Conservation (phyloP, 1,140 invertebrate genomes). For the Metopolophium dirhodum region DNA sequence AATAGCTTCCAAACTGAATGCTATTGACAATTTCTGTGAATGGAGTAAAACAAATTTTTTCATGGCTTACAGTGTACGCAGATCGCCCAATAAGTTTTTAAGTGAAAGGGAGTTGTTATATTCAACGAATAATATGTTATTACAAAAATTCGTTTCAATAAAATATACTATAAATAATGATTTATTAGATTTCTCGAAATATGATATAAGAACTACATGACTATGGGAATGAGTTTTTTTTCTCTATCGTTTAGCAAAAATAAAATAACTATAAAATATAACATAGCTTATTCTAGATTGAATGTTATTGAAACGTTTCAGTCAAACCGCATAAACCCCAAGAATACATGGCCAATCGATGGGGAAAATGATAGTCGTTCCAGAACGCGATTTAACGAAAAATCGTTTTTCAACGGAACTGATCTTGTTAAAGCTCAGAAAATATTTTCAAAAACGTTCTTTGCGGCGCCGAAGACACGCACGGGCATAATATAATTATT, state of each 20-base stretch:
- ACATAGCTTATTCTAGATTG: neutral
- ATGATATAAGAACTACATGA: neutral
- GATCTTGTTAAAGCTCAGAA: neutral
- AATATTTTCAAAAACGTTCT: neutral
- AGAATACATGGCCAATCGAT: neutral
- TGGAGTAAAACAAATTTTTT: neutral
- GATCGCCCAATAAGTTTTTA: neutral
- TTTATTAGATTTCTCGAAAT: neutral
- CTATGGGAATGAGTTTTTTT: neutral
- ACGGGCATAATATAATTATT: no score
- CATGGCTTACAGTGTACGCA: neutral
- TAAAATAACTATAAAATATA: neutral
- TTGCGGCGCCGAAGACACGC: no score
- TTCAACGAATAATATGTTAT: neutral
- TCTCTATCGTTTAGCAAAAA: neutral
- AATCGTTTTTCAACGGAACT: neutral
- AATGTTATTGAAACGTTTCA: neutral
- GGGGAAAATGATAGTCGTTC: neutral
- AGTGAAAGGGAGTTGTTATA: neutral
- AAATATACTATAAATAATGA: neutral
- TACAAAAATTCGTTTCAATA: neutral
- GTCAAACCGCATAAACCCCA: neutral
- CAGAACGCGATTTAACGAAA: neutral
- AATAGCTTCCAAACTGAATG: no score
- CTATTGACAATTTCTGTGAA: neutral